Evolutionary conservation across 2,113 vertebrate genomes (phyloP), one percentile per base, ranked within the genome.

Genomic region (Pelecanoides urinatrix): DNA sequence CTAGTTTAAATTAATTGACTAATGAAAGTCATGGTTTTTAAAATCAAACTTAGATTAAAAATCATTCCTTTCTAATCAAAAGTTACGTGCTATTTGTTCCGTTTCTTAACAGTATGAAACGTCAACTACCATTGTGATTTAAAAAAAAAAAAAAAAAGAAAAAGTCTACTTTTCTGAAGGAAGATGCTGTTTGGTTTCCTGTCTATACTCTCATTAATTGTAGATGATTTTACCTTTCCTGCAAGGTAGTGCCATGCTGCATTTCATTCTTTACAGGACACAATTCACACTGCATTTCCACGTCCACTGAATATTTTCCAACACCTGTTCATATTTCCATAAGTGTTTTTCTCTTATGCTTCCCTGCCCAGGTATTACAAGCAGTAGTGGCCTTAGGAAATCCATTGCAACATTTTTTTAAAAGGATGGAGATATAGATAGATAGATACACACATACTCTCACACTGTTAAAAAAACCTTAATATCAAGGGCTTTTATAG

Each of bases 11-110:
- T 80, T 80, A 71, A 40, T 59, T 68, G 3, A 17, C 12, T n/a
- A 7, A 38, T 50, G 25, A 45, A 85, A 80, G 2, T 29, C 2
- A 47, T 25, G 4, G 25, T 17, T 68, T 90, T 62, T 66, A 63
- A 82, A 86, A 88, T 53, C 3, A 90, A 74, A 59, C 50, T 81
- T 25, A 50, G 6, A 18, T 8, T 45, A 47, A 67, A 56, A 62
- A 77, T 27, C 2, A 32, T 68, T 50, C 7, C 12, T 79, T 79
- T 83, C 40, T 63, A 23, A 55, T 27, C 18, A 76, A 50, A 65
- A 74, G 27, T 50, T 8, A 44, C 0, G 0, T 49, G 8, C 3
- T 45, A 40, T 65, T 59, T 32, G 4, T 53, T 66, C 5, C 1
- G 2, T 20, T 92, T 61, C 25, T 74, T 52, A 85, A 36, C 7